Percentiles rank a stretch among this genome's conserved stretches.
phyloP scores from a whole-genome alignment of 1,140 invertebrate species.

The Drosophila leontia region DNA sequence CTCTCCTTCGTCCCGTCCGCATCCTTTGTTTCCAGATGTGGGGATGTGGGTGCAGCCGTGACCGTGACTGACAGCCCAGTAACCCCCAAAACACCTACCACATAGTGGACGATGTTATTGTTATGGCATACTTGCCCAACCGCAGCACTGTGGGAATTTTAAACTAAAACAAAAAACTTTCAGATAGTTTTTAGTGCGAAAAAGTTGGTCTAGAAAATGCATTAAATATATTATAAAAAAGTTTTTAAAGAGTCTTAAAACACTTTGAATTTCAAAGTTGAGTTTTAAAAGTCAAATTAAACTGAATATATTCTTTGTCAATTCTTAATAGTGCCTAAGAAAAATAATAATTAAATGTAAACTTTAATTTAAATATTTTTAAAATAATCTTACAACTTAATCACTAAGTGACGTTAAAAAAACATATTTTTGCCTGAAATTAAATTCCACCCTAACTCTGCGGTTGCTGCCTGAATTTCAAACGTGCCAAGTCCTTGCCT shows the following conservation, averaged over 20 bases:
- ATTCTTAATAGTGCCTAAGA: background rate
- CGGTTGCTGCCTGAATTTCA: conserved; percentile 47
- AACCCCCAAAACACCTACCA: conserved; percentile 53
- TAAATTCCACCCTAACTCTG: conserved; percentile 22
- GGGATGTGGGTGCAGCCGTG: conserved; percentile 49
- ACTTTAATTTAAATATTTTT: background rate
- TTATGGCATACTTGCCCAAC: conserved; percentile 25
- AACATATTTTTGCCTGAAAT: background rate
- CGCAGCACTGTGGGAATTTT: conserved; percentile 21
- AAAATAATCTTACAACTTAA: background rate
- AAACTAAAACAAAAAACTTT: background rate
- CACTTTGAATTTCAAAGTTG: too few species aligned
- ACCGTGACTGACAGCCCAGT: conserved; percentile 67
- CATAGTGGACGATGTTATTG: conserved; percentile 44
- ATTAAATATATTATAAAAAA: background rate
- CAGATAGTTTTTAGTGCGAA: background rate
- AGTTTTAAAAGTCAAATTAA: too few species aligned
- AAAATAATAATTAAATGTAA: background rate
- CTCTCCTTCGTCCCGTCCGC: conserved; percentile 13
- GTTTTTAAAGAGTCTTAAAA: background rate
- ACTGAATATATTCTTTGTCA: too few species aligned
- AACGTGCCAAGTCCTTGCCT: conserved; percentile 51
- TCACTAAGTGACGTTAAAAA: background rate
- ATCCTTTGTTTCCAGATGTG: conserved; percentile 46
- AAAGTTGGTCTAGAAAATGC: background rate